Evolutionary conservation across 2,113 vertebrate genomes (phyloP).

Genomic region (Plecotus auritus): DNA sequence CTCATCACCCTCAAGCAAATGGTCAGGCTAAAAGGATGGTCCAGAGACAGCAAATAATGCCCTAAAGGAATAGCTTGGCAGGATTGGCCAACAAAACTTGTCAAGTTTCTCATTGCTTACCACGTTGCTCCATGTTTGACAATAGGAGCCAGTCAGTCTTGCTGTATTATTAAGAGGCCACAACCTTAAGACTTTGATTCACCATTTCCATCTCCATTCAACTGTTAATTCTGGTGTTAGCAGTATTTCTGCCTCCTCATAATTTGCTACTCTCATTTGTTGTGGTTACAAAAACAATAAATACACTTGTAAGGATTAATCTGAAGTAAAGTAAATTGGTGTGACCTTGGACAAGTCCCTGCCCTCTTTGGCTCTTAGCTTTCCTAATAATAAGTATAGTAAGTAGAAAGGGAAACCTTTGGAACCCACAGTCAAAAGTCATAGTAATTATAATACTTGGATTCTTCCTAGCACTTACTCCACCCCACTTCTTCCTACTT

Average conservation of each 20-base stretch:
- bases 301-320: slow-evolving; percentile 19
- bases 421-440: slow-evolving; percentile 14
- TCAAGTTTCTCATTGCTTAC: neutral
- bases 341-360: slow-evolving; percentile 62
- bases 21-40: neutral
- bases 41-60: neutral
- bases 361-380: slow-evolving; percentile 55
- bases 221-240: neutral
- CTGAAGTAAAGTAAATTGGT: slow-evolving; percentile 1
- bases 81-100: neutral
- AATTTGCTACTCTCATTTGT: slow-evolving; percentile 28
- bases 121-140: neutral
- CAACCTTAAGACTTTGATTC: neutral
- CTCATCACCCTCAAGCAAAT: neutral
- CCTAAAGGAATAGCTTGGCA: neutral
- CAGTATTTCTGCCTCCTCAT: slow-evolving; percentile 26
- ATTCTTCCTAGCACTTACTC: neutral
- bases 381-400: slow-evolving; percentile 14
- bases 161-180: neutral
- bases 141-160: neutral
- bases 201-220: neutral
- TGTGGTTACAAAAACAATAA: slow-evolving; percentile 27
- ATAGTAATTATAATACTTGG: slow-evolving; percentile 46
- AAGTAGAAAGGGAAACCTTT: neutral
- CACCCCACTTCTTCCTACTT: neutral